phyloP scores from a whole-genome alignment of 2,113 vertebrate genomes.

The Hiodon alosoides region DNA sequence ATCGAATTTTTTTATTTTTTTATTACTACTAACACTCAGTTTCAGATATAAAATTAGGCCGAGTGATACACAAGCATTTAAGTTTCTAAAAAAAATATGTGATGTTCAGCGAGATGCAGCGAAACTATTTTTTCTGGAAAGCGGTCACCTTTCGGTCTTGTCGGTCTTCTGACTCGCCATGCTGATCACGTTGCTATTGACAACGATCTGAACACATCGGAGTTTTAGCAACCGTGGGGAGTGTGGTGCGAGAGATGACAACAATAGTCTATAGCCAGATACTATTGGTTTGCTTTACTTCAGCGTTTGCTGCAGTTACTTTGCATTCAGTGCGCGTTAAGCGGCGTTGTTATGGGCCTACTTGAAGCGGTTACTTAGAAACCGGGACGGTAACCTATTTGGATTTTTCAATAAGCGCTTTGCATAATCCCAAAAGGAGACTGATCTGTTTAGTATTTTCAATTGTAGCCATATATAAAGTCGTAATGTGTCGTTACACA shows the following conservation, averaged over 20 bases:
- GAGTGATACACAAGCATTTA: too few relatives aligned
- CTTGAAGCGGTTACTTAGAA: conserved; percentile 22
- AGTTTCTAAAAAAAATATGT: too few relatives aligned
- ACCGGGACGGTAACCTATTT: neutral
- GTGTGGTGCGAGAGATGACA: neutral
- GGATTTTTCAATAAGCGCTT: neutral
- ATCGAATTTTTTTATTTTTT: too few relatives aligned
- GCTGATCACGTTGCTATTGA: conserved; percentile 17
- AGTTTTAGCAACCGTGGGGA: conserved; percentile 7
- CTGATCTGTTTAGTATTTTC: neutral
- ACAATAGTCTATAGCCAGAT: too few relatives aligned
- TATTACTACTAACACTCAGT: too few relatives aligned
- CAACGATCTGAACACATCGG: conserved; percentile 15
- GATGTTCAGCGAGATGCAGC: neutral
- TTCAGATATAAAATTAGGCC: too few relatives aligned
- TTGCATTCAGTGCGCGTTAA: conserved; percentile 8
- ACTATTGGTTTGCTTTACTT: neutral
- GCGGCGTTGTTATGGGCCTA: conserved; percentile 1
- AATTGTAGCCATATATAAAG: neutral
- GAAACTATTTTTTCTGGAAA: neutral
- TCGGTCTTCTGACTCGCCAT: neutral
- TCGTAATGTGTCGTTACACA: neutral
- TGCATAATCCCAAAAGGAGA: conserved; percentile 1
- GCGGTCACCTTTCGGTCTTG: neutral
- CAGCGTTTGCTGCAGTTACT: neutral